Conservation (phyloP, 2,797 vertebrate genomes). For the Acropternis orthonyx region DNA sequence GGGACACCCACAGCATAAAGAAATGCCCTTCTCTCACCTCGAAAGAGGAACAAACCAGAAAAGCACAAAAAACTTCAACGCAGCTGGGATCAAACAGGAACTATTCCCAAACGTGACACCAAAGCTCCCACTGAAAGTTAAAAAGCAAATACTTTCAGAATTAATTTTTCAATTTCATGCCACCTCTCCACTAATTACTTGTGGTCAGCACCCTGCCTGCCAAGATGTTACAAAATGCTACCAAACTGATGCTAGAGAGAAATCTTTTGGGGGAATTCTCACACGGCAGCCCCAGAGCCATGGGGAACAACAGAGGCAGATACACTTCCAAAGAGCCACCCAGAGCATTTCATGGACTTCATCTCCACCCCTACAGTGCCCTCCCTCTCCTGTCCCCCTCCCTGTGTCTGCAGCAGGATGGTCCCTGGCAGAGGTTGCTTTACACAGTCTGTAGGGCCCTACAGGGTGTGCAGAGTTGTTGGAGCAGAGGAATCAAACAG, state of each 20-base stretch:
- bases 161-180: slow-evolving; percentile 50
- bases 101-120: background rate
- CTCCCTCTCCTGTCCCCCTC: background rate
- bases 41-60: background rate
- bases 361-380: background rate
- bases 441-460: rapidly evolving
- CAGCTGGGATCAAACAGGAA: background rate
- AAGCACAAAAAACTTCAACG: background rate
- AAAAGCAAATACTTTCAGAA: slow-evolving; percentile 46
- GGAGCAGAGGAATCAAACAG: slow-evolving; percentile 27
- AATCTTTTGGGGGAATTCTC: background rate
- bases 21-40: background rate
- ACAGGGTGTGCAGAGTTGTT: background rate
- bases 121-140: background rate
- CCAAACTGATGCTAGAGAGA: background rate
- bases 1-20: background rate
- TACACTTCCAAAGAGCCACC: rapidly evolving
- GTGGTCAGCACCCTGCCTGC: background rate
- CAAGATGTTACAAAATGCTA: background rate
- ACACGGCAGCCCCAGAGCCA: background rate
- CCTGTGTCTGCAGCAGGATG: rapidly evolving
- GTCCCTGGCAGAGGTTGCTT: rapidly evolving
- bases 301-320: background rate
- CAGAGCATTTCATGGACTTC: background rate
- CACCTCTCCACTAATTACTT: slow-evolving; percentile 34